A percentile compares a stretch with the other conserved stretches of the same genome.
Evolutionary conservation across 2,797 vertebrate genomes (phyloP).

Genomic region (Chaetodon trifasciatus): DNA sequence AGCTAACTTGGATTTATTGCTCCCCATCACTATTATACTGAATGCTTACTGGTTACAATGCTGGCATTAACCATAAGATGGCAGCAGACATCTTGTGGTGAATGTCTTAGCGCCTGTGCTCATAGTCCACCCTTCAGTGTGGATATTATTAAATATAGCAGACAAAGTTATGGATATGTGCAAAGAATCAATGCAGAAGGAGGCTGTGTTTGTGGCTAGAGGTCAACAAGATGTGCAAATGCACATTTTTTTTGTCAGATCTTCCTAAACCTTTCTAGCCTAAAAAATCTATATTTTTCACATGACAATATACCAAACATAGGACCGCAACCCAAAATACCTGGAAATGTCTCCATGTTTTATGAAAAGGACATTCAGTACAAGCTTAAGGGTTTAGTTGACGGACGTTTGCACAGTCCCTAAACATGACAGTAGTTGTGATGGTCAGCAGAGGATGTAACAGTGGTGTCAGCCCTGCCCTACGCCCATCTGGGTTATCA

Average conservation of each 20-base stretch:
- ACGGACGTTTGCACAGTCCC: neutral
- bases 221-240: neutral
- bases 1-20: neutral
- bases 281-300: neutral
- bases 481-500: neutral
- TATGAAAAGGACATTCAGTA: neutral
- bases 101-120: too few relatives aligned
- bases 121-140: neutral
- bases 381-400: constrained; percentile 19
- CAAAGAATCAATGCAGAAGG: neutral
- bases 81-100: constrained; percentile 32
- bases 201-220: neutral
- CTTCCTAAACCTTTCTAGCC: neutral
- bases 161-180: neutral
- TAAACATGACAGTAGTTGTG: neutral
- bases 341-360: neutral
- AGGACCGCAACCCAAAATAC: neutral
- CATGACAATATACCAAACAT: neutral
- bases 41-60: constrained; percentile 19
- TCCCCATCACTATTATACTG: neutral
- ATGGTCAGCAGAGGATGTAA: neutral
- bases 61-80: constrained; percentile 43
- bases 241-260: neutral
- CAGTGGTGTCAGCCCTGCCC: neutral
- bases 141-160: neutral